Base-by-base conservation (phyloP, 2,797 vertebrate genomes). In the Helarctos malayanus region DNA sequence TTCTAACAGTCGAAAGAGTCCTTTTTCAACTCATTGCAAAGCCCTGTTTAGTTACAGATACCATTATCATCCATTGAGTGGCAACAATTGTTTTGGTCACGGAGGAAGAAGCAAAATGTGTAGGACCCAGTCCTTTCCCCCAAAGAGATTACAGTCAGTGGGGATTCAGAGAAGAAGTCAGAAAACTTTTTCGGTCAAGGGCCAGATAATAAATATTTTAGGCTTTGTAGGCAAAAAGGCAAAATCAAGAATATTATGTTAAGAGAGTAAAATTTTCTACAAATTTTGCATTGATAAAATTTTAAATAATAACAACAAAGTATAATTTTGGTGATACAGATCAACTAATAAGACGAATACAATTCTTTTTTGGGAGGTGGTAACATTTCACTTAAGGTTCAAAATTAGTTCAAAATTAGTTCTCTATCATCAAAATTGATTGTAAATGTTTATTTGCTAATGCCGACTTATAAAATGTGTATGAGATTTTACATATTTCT, bases 331-430 rank as follows among this genome's bases (percentile, higher is more conserved):
- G 23, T 85, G 49, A 69, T 65, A 27, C 1, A 80, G 7, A 1
- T 57, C 32, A 54, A n/a, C 56, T 85, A 75, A 92, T 84, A 76
- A 78, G 14, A 76, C 61, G 14, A 92, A 81, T 38, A 61, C 4
- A 89, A 16, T 76, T 97, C 32, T 90, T 87, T 87, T 15, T 56
- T 1, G 19, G 27, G 10, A n/a, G 12, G n/a, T 57, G 29, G 84
- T 94, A 87, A 35, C 12, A 25, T 45, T 82, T 93, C 52, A 94
- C 59, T 38, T 84, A 13, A 19, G 41, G 25, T 47, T 78, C 32
- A 83, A 78, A 56, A 75, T 84, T 85, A 56, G 10, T 91, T 57
- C 71, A 85, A 85, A 85, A 52, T 83, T 92, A 75, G 47, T 89
- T 89, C 16, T 14, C 54, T 76, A 41, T 84, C 52, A 85, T 78